Base-by-base conservation (phyloP, 2,888 invertebrate genomes). In the Ormia ochracea region DNA sequence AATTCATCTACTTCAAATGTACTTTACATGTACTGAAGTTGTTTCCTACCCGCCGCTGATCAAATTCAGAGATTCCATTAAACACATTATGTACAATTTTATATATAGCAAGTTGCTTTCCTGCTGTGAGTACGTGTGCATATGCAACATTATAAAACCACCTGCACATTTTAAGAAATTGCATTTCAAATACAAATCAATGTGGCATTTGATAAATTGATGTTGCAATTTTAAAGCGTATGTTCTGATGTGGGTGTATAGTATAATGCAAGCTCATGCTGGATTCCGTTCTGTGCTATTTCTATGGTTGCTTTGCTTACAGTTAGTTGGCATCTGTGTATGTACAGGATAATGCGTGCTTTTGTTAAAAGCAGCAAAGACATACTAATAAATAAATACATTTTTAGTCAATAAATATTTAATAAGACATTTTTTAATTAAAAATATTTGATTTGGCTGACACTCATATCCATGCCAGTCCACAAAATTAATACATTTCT, bases 131-230 rank as follows among this genome's bases (percentile, higher is more conserved):
- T 52, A 41, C 21, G 17, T 23, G 12, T 52, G 17, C 28, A 28
- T 6, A 28, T 28, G 14, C 6, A 41, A 68, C 14, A 45, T 56
- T 73, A 45, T 45, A 65, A 58, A 54, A 69, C 68, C 75, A 75
- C 75, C 75, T 76, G 76, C 48, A 63, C 63, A 70, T 63, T 76
- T 76, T 70, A 69, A 76, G 68, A 69, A 76, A 76, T 75, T 75
- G 52, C 59, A 68, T 68, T 75, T 68, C 31, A 56, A 52, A 75
- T 52, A 52, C 36, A 52, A 66, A 50, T 59, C 58, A 63, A 74
- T 50, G 68, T 66, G 74, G 74, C 74, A 78, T 78, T 70, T 75
- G 65, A 75, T 79, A 70, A 79, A 79, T 75, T 75, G 66, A 70
- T 70, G 59, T 66, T 79, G 79, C 65, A 70, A 41, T 38, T 19